Conservation (phyloP, 2,113 vertebrate species). For the Chrysemys picta region DNA sequence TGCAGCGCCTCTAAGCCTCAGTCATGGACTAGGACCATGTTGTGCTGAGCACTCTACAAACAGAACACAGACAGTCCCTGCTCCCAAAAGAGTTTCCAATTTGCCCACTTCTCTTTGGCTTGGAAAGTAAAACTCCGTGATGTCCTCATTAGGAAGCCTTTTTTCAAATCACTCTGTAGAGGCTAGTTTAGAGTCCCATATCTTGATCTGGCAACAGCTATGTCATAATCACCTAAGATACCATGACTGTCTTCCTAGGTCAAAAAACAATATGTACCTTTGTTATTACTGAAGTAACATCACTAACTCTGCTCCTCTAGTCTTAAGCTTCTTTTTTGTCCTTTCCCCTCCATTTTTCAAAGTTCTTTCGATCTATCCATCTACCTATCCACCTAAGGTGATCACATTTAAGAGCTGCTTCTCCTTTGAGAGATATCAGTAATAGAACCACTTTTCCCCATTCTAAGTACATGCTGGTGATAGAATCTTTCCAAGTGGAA, state of each 20-base stretch:
- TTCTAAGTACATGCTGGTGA: neutral
- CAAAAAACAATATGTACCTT: constrained; percentile 1
- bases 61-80: neutral
- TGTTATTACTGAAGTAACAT: neutral
- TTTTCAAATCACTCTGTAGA: neutral
- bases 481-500: neutral
- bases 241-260: neutral
- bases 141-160: neutral
- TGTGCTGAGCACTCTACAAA: neutral
- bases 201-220: neutral
- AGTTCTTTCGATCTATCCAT: neutral
- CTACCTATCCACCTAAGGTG: neutral
- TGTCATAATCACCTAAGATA: neutral
- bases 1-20: neutral
- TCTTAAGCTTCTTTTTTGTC: neutral
- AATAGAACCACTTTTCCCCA: too few relatives aligned
- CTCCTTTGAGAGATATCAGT: neutral
- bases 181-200: neutral
- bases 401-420: neutral
- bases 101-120: neutral
- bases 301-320: neutral
- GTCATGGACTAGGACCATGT: neutral
- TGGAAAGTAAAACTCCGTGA: neutral
- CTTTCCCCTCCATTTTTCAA: neutral
- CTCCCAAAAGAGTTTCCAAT: neutral